Conservation (phyloP, 2,113 vertebrate species). For the Sinosuthora webbiana region DNA sequence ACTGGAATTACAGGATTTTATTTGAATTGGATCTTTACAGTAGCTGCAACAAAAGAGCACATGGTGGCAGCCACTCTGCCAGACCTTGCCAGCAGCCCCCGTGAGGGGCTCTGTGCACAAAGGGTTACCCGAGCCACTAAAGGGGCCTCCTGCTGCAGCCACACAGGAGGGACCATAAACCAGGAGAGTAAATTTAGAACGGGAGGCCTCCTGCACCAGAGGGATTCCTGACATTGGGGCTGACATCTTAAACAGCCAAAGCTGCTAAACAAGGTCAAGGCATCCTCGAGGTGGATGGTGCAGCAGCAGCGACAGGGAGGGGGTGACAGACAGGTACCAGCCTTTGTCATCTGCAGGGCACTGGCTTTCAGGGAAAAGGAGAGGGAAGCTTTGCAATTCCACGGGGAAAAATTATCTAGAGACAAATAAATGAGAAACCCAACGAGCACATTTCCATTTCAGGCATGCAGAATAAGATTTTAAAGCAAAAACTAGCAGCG, state of each 20-base stretch:
- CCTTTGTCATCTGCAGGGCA: background rate
- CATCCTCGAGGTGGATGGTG: background rate
- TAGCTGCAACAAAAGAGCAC: background rate
- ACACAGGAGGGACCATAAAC: constrained; percentile 39
- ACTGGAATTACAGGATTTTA: background rate
- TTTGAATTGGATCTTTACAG: background rate
- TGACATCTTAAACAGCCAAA: constrained; percentile 33
- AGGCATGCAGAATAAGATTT: background rate
- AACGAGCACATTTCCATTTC: background rate
- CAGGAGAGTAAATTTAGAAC: constrained; percentile 51
- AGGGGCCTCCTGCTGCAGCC: constrained; percentile 22
- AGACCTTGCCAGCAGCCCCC: background rate
- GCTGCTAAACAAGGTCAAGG: constrained; percentile 48
- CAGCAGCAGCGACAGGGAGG: background rate
- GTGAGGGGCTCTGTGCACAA: background rate
- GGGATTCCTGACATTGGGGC: constrained; percentile 43
- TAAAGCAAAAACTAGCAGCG: background rate
- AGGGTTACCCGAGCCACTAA: constrained; percentile 1
- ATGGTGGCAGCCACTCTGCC: background rate
- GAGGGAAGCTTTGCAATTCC: background rate
- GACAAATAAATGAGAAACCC: background rate
- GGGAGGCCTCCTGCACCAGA: background rate
- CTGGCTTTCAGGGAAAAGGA: rapidly evolving
- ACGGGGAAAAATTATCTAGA: background rate
- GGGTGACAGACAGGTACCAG: background rate